Percentiles rank a stretch among this genome's conserved stretches.
phyloP scores from a whole-genome alignment of 2,113 vertebrate genomes.

The Kryptolebias marmoratus region DNA sequence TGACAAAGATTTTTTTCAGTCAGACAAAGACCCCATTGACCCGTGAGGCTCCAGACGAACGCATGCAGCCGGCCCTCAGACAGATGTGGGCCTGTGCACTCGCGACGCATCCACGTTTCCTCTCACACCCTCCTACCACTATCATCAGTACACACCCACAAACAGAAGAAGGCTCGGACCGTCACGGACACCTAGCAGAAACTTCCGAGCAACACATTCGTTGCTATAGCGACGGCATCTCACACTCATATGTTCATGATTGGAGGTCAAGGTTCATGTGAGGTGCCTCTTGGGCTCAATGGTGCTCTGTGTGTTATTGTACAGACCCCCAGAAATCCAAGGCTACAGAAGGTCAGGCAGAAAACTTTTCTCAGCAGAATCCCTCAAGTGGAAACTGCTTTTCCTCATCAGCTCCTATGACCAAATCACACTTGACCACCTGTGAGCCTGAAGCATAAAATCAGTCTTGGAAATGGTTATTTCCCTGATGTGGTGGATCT shows the following conservation, averaged over 20 bases:
- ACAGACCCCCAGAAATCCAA: conserved; percentile 62
- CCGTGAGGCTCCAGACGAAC: conserved; percentile 45
- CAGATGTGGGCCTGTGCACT: conserved; percentile 36
- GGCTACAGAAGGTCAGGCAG: conserved; percentile 40
- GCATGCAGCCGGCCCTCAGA: conserved; percentile 31
- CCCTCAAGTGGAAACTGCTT: conserved; percentile 5
- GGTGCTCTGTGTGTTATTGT: conserved; percentile 73
- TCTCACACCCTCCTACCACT: conserved; percentile 58
- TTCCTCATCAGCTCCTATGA: conserved; percentile 6
- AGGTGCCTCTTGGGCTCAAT: conserved; percentile 68
- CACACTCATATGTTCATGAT: conserved; percentile 72
- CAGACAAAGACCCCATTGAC: conserved; percentile 67
- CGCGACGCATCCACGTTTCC: conserved; percentile 41
- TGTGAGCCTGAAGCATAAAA: conserved; percentile 15
- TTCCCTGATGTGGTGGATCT: conserved; percentile 11
- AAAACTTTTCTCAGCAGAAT: conserved; percentile 23
- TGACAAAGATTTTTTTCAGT: conserved; percentile 32
- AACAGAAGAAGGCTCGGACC: conserved; percentile 38
- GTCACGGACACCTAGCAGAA: conserved; percentile 29
- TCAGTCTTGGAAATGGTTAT: conserved; percentile 34
- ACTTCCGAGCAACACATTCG: conserved; percentile 35
- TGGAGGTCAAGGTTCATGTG: conserved; percentile 73
- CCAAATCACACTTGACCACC: conserved; percentile 14
- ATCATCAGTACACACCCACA: conserved; percentile 37
- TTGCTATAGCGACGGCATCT: conserved; percentile 61